These are phyloP conservation scores for Macaria liturata DNA, from an alignment of 2,888 invertebrate species.

Conservation along the genomic window DNA sequence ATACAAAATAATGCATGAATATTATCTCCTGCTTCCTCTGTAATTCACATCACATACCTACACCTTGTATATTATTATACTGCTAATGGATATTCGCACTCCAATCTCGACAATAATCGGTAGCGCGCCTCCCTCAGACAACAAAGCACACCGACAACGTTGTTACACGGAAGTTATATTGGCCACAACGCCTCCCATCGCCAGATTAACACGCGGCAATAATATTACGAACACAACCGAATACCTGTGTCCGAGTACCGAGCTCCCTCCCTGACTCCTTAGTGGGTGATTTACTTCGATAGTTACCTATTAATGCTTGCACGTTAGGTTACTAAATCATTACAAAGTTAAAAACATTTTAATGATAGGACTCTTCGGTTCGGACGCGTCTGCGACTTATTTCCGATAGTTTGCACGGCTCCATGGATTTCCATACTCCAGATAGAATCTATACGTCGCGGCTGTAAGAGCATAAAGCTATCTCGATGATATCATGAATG, in stretches of 20 bases:
- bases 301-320: slow-evolving; percentile 40
- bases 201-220: slow-evolving; percentile 65
- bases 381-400: too few relatives aligned
- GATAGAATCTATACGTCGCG: too few relatives aligned
- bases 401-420: too few relatives aligned
- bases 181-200: slow-evolving; percentile 55
- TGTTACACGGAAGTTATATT: slow-evolving; percentile 57
- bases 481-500: too few relatives aligned
- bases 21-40: too few relatives aligned
- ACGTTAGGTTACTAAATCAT: too few relatives aligned
- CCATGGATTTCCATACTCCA: too few relatives aligned
- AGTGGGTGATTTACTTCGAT: slow-evolving; percentile 61
- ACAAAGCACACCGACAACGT: slow-evolving; percentile 63
- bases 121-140: slow-evolving; percentile 53
- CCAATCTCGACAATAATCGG: slow-evolving; percentile 63
- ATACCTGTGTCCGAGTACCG: slow-evolving; percentile 38
- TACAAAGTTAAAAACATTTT: too few relatives aligned
- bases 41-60: not conserved
- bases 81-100: slow-evolving; percentile 45
- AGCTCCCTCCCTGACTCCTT: slow-evolving; percentile 45
- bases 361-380: too few relatives aligned
- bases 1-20: not conserved
- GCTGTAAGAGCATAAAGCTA: too few relatives aligned
- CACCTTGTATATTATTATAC: slow-evolving; percentile 1
- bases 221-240: slow-evolving; percentile 54